Evolutionary conservation across 1,140 invertebrate species (phyloP).

Genomic region (Papilio aristodemus): DNA sequence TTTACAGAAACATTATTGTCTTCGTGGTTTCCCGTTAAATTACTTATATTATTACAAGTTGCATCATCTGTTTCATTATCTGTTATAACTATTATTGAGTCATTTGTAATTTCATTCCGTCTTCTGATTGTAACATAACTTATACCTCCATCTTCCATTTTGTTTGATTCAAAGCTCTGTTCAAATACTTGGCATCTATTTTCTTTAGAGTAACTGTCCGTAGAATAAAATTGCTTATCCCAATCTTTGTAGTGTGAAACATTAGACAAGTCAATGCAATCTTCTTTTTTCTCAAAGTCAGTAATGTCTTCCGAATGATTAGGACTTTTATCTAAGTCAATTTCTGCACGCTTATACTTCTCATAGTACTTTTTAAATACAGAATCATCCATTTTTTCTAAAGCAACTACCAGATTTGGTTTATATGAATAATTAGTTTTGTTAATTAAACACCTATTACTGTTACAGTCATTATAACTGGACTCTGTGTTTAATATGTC

Average conservation of each 20-base stretch:
- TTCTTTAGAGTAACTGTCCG: background rate
- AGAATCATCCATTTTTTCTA: conserved; percentile 57
- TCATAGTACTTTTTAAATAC: conserved; percentile 55
- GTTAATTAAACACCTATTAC: conserved; percentile 48
- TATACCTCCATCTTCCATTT: conserved; percentile 43
- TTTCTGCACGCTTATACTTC: conserved; percentile 32
- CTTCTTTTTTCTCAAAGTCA: background rate
- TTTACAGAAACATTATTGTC: conserved; percentile 30
- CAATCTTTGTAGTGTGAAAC: background rate
- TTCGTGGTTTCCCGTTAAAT: conserved; percentile 26
- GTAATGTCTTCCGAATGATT: conserved; percentile 10
- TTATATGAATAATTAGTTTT: conserved; percentile 37
- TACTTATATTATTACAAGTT: conserved; percentile 47
- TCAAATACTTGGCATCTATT: conserved; percentile 2
- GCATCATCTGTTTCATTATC: conserved; percentile 57
- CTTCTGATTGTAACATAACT: conserved; percentile 69
- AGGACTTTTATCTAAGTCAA: background rate
- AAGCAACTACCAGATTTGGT: conserved; percentile 44
- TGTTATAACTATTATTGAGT: conserved; percentile 51
- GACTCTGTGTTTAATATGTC: too few species aligned
- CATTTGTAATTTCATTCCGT: conserved; percentile 53
- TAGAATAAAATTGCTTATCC: background rate
- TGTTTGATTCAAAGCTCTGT: conserved; percentile 37
- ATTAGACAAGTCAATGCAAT: background rate
- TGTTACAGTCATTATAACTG: conserved; percentile 49